Conservation (phyloP, 2,888 invertebrate genomes). For the Auanema freiburgensis region DNA sequence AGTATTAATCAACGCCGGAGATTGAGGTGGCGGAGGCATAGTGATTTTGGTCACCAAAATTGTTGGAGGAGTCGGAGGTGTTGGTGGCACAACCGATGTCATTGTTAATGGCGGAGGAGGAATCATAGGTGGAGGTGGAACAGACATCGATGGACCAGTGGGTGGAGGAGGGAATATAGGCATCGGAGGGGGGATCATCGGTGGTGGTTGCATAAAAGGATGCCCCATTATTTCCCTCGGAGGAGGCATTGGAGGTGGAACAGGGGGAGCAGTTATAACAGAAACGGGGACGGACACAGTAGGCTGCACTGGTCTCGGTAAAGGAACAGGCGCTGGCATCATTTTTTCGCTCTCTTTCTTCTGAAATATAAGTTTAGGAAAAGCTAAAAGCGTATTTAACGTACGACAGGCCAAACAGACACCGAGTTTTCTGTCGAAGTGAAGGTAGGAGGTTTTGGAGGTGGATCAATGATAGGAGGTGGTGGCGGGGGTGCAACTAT, state of each 20-base stretch:
- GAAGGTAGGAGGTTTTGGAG: neutral
- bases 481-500: slow-evolving; percentile 2
- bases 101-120: slow-evolving; percentile 2
- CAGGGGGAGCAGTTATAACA: neutral
- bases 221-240: neutral
- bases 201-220: slow-evolving; percentile 4
- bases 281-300: neutral
- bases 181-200: slow-evolving; percentile 3
- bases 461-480: neutral
- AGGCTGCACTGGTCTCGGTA: too few species aligned
- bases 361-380: slow-evolving; percentile 1
- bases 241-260: slow-evolving; percentile 6
- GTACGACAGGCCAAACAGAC: neutral
- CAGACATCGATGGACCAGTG: slow-evolving; percentile 5
- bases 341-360: neutral
- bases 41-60: neutral
- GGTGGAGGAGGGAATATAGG: slow-evolving; percentile 10
- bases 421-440: neutral
- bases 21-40: neutral
- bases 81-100: neutral
- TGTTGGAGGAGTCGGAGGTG: slow-evolving; percentile 4
- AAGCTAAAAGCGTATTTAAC: neutral
- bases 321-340: too few species aligned
- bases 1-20: neutral
- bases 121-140: slow-evolving; percentile 1